phyloP scores from a whole-genome alignment of 2,113 vertebrate species.

The Tapirus terrestris region DNA sequence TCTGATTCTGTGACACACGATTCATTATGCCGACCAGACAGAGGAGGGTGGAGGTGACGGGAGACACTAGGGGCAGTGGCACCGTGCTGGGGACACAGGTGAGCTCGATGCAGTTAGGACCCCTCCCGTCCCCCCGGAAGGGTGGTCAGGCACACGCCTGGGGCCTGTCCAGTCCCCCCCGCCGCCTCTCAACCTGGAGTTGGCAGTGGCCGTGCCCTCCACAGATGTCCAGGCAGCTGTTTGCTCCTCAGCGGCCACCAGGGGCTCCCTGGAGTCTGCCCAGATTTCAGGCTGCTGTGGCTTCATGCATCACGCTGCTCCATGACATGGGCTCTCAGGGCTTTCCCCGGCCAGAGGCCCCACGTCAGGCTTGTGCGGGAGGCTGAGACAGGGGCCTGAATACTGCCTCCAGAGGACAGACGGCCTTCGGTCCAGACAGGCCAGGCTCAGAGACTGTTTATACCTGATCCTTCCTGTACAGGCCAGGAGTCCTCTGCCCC shows the following conservation, averaged over 20 bases:
- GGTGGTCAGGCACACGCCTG: rapidly evolving
- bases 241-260: not conserved
- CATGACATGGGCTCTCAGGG: not conserved
- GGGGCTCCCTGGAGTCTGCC: not conserved
- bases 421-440: not conserved
- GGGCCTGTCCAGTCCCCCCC: not conserved
- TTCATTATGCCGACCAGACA: not conserved
- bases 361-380: rapidly evolving
- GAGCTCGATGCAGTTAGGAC: too few species aligned
- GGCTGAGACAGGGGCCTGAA: not conserved
- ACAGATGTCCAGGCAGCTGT: slow-evolving; percentile 65
- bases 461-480: too few species aligned
- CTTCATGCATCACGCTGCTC: slow-evolving; percentile 76
- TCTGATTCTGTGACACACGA: not conserved
- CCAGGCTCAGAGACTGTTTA: not conserved
- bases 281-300: slow-evolving; percentile 62
- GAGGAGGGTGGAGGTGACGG: rapidly evolving
- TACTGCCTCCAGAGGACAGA: not conserved
- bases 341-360: not conserved
- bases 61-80: not conserved
- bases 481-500: not conserved
- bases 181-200: not conserved
- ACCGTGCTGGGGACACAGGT: not conserved
- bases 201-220: not conserved
- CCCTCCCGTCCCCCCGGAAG: not conserved